phyloP scores from a whole-genome alignment of 2,888 invertebrate genomes.

The Drosophila melanosoma region DNA sequence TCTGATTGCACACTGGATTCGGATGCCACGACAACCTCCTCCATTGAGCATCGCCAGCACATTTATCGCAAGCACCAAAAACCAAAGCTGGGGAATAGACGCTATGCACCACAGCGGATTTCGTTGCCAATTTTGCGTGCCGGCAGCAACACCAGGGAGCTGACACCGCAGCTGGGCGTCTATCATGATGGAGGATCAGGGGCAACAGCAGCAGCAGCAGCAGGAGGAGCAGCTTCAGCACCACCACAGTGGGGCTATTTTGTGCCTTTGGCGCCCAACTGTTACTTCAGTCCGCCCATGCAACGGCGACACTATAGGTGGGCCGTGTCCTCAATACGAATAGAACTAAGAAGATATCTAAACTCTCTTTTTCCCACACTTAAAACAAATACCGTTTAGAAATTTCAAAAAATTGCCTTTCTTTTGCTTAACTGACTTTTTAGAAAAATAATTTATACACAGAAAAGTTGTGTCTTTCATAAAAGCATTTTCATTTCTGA shows the following conservation, averaged over 20 bases:
- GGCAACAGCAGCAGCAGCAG: constrained; percentile 47
- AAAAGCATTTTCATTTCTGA: not conserved
- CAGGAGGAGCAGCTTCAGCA: constrained; percentile 37
- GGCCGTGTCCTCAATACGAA: constrained; percentile 26
- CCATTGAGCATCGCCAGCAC: constrained; percentile 75
- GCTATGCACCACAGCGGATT: constrained; percentile 66
- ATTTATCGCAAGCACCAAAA: constrained; percentile 58
- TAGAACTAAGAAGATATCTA: not conserved
- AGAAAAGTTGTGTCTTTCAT: not conserved
- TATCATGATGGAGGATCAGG: constrained; percentile 70
- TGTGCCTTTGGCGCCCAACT: constrained; percentile 86
- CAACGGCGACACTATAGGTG: constrained; percentile 81
- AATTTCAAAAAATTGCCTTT: not conserved
- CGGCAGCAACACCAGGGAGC: constrained; percentile 57
- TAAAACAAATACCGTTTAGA: not conserved
- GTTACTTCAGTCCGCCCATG: constrained; percentile 85
- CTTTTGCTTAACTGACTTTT: not conserved
- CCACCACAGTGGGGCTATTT: constrained; percentile 87
- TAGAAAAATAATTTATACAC: not conserved
- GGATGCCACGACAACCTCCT: constrained; percentile 76
- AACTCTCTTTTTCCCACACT: not conserved
- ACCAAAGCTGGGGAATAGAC: constrained; percentile 41
- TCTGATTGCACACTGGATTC: constrained; percentile 71
- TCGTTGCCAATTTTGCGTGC: constrained; percentile 65
- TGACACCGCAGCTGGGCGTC: constrained; percentile 75